Percentiles rank a stretch among this genome's conserved stretches.
Evolutionary conservation across 2,888 invertebrate species (phyloP).

Genomic region (Diaprepes abbreviatus): DNA sequence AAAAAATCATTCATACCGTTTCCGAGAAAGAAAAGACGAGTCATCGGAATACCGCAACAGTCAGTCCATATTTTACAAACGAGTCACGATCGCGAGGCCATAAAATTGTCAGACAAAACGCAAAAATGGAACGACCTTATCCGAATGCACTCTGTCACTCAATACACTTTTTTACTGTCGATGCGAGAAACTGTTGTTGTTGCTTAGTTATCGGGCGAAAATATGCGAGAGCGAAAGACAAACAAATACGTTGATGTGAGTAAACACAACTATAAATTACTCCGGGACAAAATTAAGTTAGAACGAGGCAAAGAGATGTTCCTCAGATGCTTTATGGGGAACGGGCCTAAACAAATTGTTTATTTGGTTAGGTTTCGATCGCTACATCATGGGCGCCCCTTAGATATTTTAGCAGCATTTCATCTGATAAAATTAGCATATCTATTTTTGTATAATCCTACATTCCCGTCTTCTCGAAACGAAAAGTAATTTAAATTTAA

Average conservation of each 20-base stretch:
- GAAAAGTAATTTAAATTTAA: no score
- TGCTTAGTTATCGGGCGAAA: slow-evolving; percentile 3
- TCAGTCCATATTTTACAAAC: background rate
- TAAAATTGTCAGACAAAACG: background rate
- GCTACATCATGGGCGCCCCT: no score
- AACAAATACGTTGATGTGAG: background rate
- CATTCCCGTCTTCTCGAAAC: no score
- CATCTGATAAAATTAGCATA: no score
- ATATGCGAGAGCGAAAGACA: background rate
- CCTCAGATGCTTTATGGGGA: background rate
- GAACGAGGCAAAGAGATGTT: background rate
- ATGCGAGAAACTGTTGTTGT: background rate
- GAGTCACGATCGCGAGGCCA: background rate
- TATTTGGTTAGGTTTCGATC: no score
- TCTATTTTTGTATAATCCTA: no score
- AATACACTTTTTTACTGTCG: background rate
- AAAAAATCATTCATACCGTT: background rate
- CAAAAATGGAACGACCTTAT: background rate
- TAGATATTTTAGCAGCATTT: no score
- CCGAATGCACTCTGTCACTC: slow-evolving; percentile 6
- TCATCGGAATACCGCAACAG: background rate
- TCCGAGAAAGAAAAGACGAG: background rate
- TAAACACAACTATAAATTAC: slow-evolving; percentile 5
- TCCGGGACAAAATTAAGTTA: no score
- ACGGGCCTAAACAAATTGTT: no score